Percentiles rank a stretch among this genome's conserved stretches.
Evolutionary conservation across 2,888 invertebrate genomes (phyloP).

Genomic region (Theristus sp.): DNA sequence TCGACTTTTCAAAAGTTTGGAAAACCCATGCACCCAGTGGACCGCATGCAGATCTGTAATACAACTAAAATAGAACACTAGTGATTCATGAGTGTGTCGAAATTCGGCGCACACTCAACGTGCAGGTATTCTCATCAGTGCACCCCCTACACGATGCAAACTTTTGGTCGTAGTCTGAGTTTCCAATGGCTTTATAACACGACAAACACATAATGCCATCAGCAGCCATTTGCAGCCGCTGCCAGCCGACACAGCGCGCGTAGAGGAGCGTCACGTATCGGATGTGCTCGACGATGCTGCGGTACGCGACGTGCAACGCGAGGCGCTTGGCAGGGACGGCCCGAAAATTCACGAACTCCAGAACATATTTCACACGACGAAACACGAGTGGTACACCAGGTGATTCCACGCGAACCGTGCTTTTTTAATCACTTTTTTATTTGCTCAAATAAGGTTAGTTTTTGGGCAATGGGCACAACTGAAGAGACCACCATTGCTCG

Average conservation of each 20-base stretch:
- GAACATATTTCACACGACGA: constrained; percentile 31
- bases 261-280: neutral
- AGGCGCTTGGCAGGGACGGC: no score
- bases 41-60: neutral
- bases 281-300: neutral
- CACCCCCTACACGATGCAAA: no score
- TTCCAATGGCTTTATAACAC: no score
- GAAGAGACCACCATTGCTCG: no score
- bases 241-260: neutral
- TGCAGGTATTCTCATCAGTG: no score
- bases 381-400: constrained; percentile 31
- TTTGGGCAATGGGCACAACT: no score
- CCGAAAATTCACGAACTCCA: constrained; percentile 26
- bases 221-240: neutral
- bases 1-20: no score
- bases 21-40: no score
- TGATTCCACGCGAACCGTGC: constrained; percentile 9
- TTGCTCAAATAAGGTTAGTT: neutral
- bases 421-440: neutral
- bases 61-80: neutral
- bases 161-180: no score
- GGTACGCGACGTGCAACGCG: neutral
- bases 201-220: no score
- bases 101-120: no score
- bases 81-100: neutral